phyloP scores from a whole-genome alignment of 2,113 vertebrate species.

The Elephantulus edwardii region DNA sequence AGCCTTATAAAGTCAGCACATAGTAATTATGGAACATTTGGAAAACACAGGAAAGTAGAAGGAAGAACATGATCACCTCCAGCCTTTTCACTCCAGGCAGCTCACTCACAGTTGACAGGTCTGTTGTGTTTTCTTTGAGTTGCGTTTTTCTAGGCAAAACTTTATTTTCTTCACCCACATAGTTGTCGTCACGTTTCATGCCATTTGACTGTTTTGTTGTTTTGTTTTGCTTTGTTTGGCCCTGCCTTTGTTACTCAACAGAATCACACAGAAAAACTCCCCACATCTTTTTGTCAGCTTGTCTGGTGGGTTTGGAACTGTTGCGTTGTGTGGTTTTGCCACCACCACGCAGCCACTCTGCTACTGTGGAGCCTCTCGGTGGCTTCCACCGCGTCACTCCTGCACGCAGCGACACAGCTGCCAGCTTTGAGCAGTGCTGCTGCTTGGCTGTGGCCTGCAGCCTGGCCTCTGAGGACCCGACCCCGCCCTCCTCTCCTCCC shows the following conservation, averaged over 20 bases:
- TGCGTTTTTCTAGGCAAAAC: background rate
- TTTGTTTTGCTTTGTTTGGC: background rate
- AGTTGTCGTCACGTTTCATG: background rate
- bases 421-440: too few relatives aligned
- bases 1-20: background rate
- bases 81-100: background rate
- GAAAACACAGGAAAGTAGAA: conserved; percentile 15
- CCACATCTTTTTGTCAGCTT: background rate
- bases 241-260: background rate
- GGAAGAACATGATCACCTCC: background rate
- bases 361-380: background rate
- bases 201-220: too few relatives aligned
- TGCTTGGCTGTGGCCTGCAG: background rate
- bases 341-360: background rate
- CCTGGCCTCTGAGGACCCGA: background rate
- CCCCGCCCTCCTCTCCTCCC: background rate
- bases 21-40: conserved; percentile 28
- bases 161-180: background rate
- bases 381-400: background rate
- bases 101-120: background rate
- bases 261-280: background rate
- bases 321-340: conserved; percentile 3
- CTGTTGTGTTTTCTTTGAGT: background rate
- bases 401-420: background rate
- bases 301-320: background rate